Evolutionary conservation across 2,113 vertebrate species (phyloP), one percentile per base, ranked within the genome.

Genomic region (Nannospalax galili): DNA sequence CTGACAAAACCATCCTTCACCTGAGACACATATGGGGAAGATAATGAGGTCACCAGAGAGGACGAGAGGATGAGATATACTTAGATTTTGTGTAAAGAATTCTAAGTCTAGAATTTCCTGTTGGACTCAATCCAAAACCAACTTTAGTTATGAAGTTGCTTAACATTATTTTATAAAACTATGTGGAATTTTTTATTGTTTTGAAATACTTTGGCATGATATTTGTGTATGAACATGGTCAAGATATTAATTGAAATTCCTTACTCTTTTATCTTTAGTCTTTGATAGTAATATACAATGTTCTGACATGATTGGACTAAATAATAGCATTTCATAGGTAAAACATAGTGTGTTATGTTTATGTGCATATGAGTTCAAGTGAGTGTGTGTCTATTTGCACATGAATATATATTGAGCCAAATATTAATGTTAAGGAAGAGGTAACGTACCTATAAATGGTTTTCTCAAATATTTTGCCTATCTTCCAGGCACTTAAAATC

Each of bases 1-100:
- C 28, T 93, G 96, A 92, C 94, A 96, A 97, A 95, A 95, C 85
- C 91, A 85, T 97, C 92, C 89, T 86, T 96, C 87, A 92, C 84
- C 92, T 96, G 42, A 86, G 84, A 90, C 92, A 94, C 69, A 90
- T 7, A 22, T 84, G 81, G 58, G 64, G 65, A 94, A 93, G 95
- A 97, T 97, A 97, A 97, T 95, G 92, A 96, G 93, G 90, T 97
- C 97, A 96, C 94, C 70, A 93, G 97, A 97, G 95, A 97, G 64
- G 70, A 89, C 10, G 86, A 22, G 95, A 97, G 64, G 70, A 89
- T 7, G 89, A 22, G 28, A 52, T 65, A 89, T 62, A 42, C 28
- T 95, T 64, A 74, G 70, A 85, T 93, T 91, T 96, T 89, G 11
- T 93, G 52, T 75, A 65, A 96, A 91, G 42, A 5, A 0, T 91